Evolutionary conservation across 1,140 invertebrate species (phyloP).

Genomic region (Psix sp.): DNA sequence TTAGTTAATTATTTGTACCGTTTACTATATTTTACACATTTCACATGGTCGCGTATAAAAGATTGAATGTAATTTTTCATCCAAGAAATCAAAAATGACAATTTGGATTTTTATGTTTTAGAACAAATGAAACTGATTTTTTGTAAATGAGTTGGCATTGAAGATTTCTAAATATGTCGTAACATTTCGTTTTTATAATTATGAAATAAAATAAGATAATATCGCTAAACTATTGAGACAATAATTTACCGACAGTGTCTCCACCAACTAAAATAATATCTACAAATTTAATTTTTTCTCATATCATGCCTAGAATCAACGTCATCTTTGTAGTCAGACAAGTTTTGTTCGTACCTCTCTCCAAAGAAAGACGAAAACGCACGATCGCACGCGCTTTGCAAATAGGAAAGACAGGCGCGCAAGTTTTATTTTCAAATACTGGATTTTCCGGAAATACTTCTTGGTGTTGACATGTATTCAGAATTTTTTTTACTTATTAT

Average conservation of each 20-base stretch:
- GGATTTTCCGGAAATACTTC: slow-evolving; percentile 64
- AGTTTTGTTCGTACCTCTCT: slow-evolving; percentile 59
- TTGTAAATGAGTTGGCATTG: too few relatives aligned
- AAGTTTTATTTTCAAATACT: slow-evolving; percentile 57
- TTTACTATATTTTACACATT: slow-evolving; percentile 12
- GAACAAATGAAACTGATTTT: too few relatives aligned
- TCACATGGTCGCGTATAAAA: slow-evolving; percentile 16
- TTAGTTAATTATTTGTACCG: slow-evolving; percentile 43
- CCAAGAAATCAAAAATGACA: background rate
- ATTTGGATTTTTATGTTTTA: background rate
- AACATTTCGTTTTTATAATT: too few relatives aligned
- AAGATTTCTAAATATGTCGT: too few relatives aligned
- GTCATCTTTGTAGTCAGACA: slow-evolving; percentile 49
- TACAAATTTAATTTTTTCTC: slow-evolving; percentile 32
- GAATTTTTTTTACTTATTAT: too few relatives aligned
- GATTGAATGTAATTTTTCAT: background rate
- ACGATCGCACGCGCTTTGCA: slow-evolving; percentile 53
- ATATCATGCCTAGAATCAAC: slow-evolving; percentile 46
- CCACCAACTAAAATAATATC: slow-evolving; percentile 3
- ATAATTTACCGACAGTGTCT: slow-evolving; percentile 15
- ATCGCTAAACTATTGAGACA: background rate
- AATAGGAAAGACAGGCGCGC: slow-evolving; percentile 54
- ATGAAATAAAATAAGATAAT: slow-evolving; percentile 11
- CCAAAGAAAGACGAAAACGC: slow-evolving; percentile 59
- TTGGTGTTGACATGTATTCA: too few relatives aligned